Percentiles rank a stretch among this genome's conserved stretches.
Evolutionary conservation across 1,140 invertebrate genomes (phyloP).

Genomic region (Meloidogyne floridensis): DNA sequence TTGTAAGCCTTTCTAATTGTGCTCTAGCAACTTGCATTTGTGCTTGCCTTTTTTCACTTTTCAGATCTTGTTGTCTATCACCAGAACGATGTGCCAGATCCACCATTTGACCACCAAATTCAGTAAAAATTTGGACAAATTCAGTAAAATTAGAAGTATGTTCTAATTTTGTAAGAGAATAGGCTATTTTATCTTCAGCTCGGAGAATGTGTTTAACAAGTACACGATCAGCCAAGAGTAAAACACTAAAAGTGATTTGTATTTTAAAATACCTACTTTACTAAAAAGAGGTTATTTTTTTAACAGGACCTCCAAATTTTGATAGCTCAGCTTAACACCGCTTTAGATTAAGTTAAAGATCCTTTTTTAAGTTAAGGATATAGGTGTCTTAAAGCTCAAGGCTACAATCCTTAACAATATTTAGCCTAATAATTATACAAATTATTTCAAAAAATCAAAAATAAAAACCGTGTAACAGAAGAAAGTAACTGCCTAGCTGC

Average conservation of each 20-base stretch:
- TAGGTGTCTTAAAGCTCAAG: no score
- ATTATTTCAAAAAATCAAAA: neutral
- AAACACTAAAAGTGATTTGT: constrained; percentile 71
- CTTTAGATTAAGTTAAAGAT: no score
- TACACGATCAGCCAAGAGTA: constrained; percentile 96
- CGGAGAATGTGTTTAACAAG: constrained; percentile 92
- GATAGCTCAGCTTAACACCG: no score
- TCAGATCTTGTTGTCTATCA: constrained; percentile 75
- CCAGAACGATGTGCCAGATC: constrained; percentile 87
- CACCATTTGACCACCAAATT: constrained; percentile 97
- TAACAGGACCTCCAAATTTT: no score
- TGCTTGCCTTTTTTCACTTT: constrained; percentile 88
- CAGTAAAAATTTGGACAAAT: constrained; percentile 96
- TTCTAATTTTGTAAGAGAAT: constrained; percentile 74
- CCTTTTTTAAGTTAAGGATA: no score
- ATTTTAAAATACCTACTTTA: no score
- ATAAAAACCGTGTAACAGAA: constrained; percentile 77
- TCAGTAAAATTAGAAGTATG: constrained; percentile 94
- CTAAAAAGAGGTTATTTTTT: no score
- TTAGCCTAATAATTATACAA: no score
- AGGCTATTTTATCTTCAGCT: constrained; percentile 83
- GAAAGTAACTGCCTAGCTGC: constrained; percentile 88
- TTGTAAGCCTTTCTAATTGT: constrained; percentile 86
- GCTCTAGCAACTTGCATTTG: constrained; percentile 77
- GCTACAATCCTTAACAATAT: no score